Conservation (phyloP, 2,113 vertebrate species). For the Triplophysa siluroides region DNA sequence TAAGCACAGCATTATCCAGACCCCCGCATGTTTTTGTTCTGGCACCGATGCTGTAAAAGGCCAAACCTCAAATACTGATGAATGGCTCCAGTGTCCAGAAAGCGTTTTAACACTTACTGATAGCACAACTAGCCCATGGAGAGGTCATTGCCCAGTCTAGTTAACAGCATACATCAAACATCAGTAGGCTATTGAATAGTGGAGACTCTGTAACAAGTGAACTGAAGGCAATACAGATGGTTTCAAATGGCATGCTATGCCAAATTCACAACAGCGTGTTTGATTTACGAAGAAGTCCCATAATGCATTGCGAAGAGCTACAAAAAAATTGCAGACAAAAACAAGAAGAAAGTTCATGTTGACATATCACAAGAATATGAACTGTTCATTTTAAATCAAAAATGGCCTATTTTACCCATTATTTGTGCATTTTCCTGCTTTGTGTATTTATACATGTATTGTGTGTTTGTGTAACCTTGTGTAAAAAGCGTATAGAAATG, state of each 20-base stretch:
- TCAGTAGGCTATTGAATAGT: background rate
- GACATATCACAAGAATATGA: too few species aligned
- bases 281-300: background rate
- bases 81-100: constrained; percentile 14
- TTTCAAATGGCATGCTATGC: too few species aligned
- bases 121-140: background rate
- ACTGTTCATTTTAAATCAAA: too few species aligned
- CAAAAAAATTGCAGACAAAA: too few species aligned
- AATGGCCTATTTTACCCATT: too few species aligned
- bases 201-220: background rate
- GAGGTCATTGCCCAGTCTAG: background rate
- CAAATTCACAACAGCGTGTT: background rate
- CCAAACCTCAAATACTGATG: constrained; percentile 12
- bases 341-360: too few species aligned
- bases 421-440: too few species aligned
- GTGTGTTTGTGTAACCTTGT: too few species aligned
- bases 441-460: too few species aligned
- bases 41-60: background rate
- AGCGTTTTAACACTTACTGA: constrained; percentile 12
- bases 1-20: constrained; percentile 8
- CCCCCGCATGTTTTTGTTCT: background rate
- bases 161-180: background rate
- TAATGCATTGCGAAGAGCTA: background rate
- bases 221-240: too few species aligned
- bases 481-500: too few species aligned